phyloP scores from a whole-genome alignment of 2,113 vertebrate species.

The Saccopteryx bilineata region DNA sequence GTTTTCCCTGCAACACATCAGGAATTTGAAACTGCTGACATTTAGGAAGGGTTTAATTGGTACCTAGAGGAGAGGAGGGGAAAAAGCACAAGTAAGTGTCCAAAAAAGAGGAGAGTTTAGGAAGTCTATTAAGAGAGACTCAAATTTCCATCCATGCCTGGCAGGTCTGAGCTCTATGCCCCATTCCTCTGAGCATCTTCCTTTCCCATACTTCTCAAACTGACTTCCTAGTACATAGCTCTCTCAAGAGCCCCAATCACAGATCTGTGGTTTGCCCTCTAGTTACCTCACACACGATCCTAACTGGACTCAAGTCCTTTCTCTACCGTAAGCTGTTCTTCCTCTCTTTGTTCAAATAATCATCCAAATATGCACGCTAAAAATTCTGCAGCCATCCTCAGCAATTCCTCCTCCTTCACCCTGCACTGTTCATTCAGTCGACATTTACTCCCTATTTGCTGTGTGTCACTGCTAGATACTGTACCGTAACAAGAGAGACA shows the following conservation, averaged over 20 bases:
- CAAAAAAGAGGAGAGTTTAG: not conserved
- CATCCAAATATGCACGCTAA: not conserved
- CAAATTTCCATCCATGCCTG: not conserved
- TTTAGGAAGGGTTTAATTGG: not conserved
- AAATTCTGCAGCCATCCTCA: not conserved
- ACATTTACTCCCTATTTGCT: not conserved
- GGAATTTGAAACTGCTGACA: not conserved
- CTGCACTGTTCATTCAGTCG: not conserved
- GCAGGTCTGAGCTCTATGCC: not conserved
- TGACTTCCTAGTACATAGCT: not conserved
- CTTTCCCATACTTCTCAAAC: not conserved
- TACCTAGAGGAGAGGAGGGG: not conserved
- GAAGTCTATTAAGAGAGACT: not conserved
- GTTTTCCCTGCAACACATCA: not conserved
- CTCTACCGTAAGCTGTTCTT: not conserved
- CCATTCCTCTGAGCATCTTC: not conserved
- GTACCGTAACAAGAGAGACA: not conserved
- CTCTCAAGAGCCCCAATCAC: not conserved
- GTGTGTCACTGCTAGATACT: not conserved
- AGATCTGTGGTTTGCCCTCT: not conserved
- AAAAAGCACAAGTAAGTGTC: not conserved
- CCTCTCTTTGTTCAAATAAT: not conserved
- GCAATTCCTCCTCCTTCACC: not conserved
- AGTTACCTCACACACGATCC: not conserved
- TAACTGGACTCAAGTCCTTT: not conserved